A percentile compares a stretch with the other conserved stretches of the same genome.
phyloP scores from a whole-genome alignment of 1,140 invertebrate species.

The Danaus melanippus region DNA sequence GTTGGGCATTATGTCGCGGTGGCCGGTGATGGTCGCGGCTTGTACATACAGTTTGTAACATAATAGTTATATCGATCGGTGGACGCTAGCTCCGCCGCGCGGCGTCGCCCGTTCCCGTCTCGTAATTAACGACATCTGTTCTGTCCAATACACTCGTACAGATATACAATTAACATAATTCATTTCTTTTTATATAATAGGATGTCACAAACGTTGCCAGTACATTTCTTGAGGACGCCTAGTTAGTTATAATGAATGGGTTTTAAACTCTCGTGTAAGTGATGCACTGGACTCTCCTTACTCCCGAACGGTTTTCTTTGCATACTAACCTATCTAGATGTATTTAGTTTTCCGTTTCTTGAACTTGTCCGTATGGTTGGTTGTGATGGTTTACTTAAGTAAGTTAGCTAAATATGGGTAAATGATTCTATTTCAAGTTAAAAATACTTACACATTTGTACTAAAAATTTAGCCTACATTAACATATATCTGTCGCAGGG shows the following conservation, averaged over 20 bases:
- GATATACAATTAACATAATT: conserved; percentile 46
- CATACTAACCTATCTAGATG: conserved; percentile 36
- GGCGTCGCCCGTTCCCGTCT: conserved; percentile 29
- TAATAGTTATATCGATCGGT: conserved; percentile 59
- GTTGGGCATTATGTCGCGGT: conserved; percentile 67
- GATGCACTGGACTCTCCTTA: conserved; percentile 43
- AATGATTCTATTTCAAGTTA: conserved; percentile 47
- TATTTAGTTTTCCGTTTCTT: conserved; percentile 38
- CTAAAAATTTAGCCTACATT: conserved; percentile 37
- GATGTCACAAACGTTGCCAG: conserved; percentile 64
- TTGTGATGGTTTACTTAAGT: conserved; percentile 72
- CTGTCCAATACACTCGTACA: conserved; percentile 63
- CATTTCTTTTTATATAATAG: conserved; percentile 40
- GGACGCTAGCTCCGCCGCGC: conserved; percentile 18
- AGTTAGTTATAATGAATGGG: conserved; percentile 47
- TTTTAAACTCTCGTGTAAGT: conserved; percentile 44
- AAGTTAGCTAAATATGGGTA: conserved; percentile 62
- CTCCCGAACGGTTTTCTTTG: conserved; percentile 46
- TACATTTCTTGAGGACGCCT: conserved; percentile 39
- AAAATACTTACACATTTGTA: conserved; percentile 53
- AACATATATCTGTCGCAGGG: conserved; percentile 28
- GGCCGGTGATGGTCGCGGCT: conserved; percentile 26
- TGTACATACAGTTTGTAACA: conserved; percentile 69
- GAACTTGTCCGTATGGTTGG: conserved; percentile 68
- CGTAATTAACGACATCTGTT: conserved; percentile 58